These are phyloP conservation scores for Phrynocephalus guinanensis DNA, from an alignment of 2,797 vertebrate species.

Conservation along the genomic window DNA sequence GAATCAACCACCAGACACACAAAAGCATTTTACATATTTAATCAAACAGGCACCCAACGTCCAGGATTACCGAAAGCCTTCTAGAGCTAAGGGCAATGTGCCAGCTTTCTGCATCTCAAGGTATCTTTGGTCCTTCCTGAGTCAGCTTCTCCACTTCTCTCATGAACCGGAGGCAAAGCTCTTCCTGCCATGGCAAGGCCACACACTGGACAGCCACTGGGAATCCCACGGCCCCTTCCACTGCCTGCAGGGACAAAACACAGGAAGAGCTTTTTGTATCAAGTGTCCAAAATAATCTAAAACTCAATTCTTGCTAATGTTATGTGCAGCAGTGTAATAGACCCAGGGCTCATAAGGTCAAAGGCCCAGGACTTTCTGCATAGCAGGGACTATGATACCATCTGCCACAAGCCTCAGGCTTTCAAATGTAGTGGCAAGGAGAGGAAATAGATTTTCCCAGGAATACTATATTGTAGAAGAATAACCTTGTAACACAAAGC, in stretches of 20 bases:
- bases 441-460: no score
- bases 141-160: slow-evolving; percentile 84
- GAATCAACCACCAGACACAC: neutral
- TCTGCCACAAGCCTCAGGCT: no score
- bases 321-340: no score
- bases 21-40: neutral
- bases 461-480: no score
- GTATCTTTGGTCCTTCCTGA: slow-evolving; percentile 31
- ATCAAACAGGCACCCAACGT: neutral
- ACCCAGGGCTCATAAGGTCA: no score
- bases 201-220: slow-evolving; percentile 91
- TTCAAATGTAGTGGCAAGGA: no score
- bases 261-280: rapidly evolving
- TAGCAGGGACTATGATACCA: no score
- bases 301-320: neutral
- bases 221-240: slow-evolving; percentile 80
- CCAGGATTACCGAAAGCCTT: neutral
- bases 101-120: slow-evolving; percentile 13
- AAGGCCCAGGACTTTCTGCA: no score
- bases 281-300: rapidly evolving
- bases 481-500: no score
- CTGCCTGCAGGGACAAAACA: slow-evolving; percentile 78
- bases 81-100: neutral
- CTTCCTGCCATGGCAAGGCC: slow-evolving; percentile 87
- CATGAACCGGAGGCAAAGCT: slow-evolving; percentile 94